Evolutionary conservation across 2,113 vertebrate species (phyloP).

Genomic region (Lampris megalopsis): DNA sequence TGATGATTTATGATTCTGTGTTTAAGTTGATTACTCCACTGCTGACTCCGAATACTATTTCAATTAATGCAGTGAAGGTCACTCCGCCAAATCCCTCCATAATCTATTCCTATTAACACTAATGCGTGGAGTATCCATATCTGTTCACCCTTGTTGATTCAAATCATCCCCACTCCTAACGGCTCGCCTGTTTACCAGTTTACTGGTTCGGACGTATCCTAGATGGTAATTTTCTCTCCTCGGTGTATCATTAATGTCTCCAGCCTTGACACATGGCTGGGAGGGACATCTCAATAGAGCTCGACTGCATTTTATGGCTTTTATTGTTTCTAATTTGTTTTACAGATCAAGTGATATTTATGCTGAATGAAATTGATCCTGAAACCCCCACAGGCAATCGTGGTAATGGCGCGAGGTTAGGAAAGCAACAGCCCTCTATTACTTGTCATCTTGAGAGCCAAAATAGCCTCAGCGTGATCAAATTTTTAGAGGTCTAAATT

Average conservation of each 20-base stretch:
- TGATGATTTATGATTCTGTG: constrained; percentile 99
- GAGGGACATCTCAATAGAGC: constrained; percentile 84
- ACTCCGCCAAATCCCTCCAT: constrained; percentile 99
- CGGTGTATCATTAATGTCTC: constrained; percentile 93
- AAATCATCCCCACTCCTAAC: constrained; percentile 98
- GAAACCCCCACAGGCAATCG: constrained; percentile 72
- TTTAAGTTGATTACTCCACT: constrained; percentile 99
- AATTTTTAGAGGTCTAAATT: constrained; percentile 82
- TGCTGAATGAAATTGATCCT: constrained; percentile 81
- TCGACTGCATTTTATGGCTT: constrained; percentile 76
- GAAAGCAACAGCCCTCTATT: constrained; percentile 76
- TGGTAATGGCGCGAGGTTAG: constrained; percentile 65
- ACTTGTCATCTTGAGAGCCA: constrained; percentile 80
- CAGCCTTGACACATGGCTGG: constrained; percentile 86
- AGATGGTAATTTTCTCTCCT: constrained; percentile 94
- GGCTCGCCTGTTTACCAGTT: constrained; percentile 97
- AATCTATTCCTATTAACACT: constrained; percentile 99
- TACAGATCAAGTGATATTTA: constrained; percentile 82
- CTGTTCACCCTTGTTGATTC: constrained; percentile 99
- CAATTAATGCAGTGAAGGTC: constrained; percentile 99
- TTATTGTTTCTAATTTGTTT: constrained; percentile 81
- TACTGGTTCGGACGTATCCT: constrained; percentile 93
- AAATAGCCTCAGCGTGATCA: constrained; percentile 80
- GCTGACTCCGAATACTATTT: constrained; percentile 99
- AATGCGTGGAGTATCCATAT: constrained; percentile 99